Conservation (phyloP, 2,888 invertebrate species). For the Lepidonotus clava region DNA sequence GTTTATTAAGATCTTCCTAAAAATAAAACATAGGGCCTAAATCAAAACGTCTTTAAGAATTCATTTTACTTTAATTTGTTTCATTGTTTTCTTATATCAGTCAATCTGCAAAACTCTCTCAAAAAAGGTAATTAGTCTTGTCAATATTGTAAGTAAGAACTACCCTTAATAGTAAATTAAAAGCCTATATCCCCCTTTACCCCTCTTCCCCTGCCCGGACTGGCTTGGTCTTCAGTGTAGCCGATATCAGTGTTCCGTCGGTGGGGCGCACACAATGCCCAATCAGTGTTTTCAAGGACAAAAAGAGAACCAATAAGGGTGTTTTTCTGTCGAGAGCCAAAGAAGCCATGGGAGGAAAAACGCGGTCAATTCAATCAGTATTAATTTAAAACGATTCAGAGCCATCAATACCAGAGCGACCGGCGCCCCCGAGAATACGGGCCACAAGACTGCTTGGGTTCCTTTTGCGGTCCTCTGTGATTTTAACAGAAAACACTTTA, state of each 20-base stretch:
- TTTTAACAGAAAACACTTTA: slow-evolving; percentile 39
- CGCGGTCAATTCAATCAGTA: slow-evolving; percentile 24
- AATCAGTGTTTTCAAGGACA: slow-evolving; percentile 23
- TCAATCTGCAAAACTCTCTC: too few relatives aligned
- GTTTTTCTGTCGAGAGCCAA: background rate
- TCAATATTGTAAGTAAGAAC: too few relatives aligned
- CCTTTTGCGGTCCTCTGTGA: background rate
- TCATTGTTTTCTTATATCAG: too few relatives aligned
- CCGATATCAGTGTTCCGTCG: background rate
- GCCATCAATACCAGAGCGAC: background rate
- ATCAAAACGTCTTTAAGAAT: too few relatives aligned
- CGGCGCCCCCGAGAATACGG: background rate
- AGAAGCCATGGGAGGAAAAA: slow-evolving; percentile 24
- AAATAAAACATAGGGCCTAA: too few relatives aligned
- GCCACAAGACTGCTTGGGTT: background rate
- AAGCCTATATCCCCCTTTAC: background rate
- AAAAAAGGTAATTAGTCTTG: too few relatives aligned
- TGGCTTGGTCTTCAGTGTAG: too few relatives aligned
- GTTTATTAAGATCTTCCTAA: too few relatives aligned
- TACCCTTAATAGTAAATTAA: too few relatives aligned
- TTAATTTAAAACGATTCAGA: slow-evolving; percentile 36
- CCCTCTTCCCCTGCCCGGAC: background rate
- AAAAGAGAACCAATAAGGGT: slow-evolving; percentile 4
- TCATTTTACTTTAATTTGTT: too few relatives aligned
- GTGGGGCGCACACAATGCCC: slow-evolving; percentile 5